Conservation (phyloP, 2,888 invertebrate species). For the Trisateles emortualis region DNA sequence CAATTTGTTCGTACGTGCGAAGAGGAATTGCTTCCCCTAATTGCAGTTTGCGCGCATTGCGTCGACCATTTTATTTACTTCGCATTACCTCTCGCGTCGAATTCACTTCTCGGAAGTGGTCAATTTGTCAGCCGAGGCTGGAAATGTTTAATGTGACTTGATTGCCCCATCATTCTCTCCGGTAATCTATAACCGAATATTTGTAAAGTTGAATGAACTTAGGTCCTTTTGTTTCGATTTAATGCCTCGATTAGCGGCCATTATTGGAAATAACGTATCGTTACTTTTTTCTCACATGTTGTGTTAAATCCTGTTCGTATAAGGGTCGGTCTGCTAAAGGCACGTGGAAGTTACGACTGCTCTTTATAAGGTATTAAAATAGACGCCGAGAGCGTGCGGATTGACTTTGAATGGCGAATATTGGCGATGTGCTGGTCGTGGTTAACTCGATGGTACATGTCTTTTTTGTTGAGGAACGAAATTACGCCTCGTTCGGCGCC, state of each 20-base stretch:
- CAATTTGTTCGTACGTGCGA: constrained; percentile 84
- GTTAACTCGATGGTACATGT: constrained; percentile 72
- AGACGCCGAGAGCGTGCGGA: constrained; percentile 60
- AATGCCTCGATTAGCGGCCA: constrained; percentile 23
- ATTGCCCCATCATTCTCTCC: constrained; percentile 48
- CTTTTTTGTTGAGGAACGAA: constrained; percentile 77
- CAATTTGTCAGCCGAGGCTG: constrained; percentile 61
- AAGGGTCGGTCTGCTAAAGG: constrained; percentile 39
- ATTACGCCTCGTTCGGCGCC: constrained; percentile 81
- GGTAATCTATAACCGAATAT: constrained; percentile 38
- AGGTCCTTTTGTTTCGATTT: constrained; percentile 13
- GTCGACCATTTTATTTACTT: constrained; percentile 61
- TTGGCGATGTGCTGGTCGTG: constrained; percentile 62
- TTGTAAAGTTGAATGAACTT: constrained; percentile 39
- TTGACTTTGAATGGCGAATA: constrained; percentile 70
- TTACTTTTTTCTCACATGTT: constrained; percentile 23
- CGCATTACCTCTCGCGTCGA: constrained; percentile 57
- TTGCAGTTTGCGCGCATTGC: constrained; percentile 59
- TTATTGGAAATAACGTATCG: constrained; percentile 14
- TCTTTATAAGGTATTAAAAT: constrained; percentile 70
- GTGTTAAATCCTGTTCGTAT: constrained; percentile 35
- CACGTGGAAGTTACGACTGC: constrained; percentile 52
- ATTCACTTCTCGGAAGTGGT: constrained; percentile 68
- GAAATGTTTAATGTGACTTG: constrained; percentile 54
- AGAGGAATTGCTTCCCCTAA: constrained; percentile 75